phyloP scores from a whole-genome alignment of 2,888 invertebrate genomes.

The Nasonovia ribisnigri region DNA sequence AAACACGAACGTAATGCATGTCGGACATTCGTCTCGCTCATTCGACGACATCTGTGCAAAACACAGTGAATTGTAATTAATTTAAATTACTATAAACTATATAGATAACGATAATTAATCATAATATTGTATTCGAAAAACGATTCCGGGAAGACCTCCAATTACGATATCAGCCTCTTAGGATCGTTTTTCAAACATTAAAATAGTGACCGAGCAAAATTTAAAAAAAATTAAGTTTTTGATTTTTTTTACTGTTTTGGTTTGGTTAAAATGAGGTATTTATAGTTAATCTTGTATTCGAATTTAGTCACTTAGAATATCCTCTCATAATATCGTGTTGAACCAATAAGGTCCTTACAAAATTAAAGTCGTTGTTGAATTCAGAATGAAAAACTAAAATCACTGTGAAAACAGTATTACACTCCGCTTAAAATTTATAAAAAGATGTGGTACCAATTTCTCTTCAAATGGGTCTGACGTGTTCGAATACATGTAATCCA shows the following conservation, averaged over 20 bases:
- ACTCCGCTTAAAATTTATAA: background rate
- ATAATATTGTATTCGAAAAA: background rate
- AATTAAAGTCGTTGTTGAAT: background rate
- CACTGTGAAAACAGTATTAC: background rate
- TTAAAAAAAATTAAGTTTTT: background rate
- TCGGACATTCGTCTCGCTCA: background rate
- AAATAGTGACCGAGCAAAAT: background rate
- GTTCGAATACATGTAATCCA: conserved; percentile 34
- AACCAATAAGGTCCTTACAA: background rate
- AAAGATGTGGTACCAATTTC: background rate
- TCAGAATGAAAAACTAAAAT: background rate
- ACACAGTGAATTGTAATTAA: background rate
- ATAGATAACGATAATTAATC: background rate
- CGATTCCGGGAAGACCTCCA: background rate
- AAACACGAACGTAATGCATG: background rate
- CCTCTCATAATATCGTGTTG: background rate
- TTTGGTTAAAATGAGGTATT: background rate
- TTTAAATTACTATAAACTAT: background rate
- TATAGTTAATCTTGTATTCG: background rate
- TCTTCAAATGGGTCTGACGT: background rate
- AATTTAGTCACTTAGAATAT: background rate
- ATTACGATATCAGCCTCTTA: too few species aligned
- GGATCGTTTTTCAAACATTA: background rate
- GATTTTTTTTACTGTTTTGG: background rate
- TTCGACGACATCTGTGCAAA: background rate